Evolutionary conservation across 2,797 vertebrate species (phyloP).

Genomic region (Buphagus erythrorhynchus): DNA sequence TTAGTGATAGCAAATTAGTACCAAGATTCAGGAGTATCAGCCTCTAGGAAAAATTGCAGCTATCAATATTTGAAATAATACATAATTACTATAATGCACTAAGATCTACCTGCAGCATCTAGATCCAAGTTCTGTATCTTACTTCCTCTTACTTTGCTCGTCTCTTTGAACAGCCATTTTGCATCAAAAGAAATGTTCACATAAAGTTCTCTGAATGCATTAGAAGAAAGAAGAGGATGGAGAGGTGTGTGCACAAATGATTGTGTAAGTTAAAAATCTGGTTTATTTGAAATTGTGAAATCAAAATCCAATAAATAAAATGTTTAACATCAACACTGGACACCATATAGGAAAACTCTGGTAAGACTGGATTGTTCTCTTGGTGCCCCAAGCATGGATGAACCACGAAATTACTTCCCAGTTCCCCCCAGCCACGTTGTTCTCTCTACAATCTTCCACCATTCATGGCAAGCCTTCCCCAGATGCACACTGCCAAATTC

Average conservation of each 20-base stretch:
- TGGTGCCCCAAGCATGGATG: not conserved
- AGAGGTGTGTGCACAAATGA: too few species aligned
- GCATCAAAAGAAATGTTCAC: not conserved
- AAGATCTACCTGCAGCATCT: not conserved
- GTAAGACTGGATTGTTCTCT: not conserved
- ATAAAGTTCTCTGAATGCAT: not conserved
- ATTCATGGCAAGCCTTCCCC: not conserved
- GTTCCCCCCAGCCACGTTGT: not conserved
- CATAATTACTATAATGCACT: not conserved
- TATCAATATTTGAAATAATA: not conserved
- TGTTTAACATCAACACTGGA: not conserved
- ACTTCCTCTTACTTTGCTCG: not conserved
- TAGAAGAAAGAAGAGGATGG: not conserved
- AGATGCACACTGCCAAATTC: not conserved
- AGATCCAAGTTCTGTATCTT: not conserved
- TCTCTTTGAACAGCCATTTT: not conserved
- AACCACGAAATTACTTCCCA: not conserved
- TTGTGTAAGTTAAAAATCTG: not conserved
- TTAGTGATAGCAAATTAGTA: not conserved
- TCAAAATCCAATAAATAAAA: conserved; percentile 28
- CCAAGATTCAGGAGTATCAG: not conserved
- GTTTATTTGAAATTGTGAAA: conserved; percentile 59
- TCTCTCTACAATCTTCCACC: not conserved
- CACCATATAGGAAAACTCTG: not conserved
- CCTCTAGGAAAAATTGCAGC: not conserved